A percentile compares a stretch with the other conserved stretches of the same genome.
phyloP scores from a whole-genome alignment of 2,797 vertebrate species.

The Epinephelus coioides region DNA sequence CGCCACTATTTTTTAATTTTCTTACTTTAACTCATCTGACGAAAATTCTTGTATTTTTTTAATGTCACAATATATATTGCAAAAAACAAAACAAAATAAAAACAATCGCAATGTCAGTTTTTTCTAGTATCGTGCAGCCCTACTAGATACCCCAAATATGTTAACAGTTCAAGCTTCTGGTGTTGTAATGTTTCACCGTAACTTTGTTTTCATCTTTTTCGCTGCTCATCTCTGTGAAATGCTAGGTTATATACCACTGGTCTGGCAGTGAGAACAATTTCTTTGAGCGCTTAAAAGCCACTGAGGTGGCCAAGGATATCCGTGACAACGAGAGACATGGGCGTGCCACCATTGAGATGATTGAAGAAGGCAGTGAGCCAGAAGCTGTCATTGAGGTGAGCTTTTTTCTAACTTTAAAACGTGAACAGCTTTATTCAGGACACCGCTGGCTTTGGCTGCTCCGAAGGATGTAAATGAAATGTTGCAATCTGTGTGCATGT shows the following conservation, averaged over 20 bases:
- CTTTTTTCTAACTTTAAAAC: background rate
- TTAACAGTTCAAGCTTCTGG: background rate
- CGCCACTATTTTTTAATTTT: no score
- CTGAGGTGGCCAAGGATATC: conserved; percentile 78
- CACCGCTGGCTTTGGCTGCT: background rate
- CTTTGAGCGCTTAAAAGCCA: conserved; percentile 81
- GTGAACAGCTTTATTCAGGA: background rate
- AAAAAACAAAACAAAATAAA: no score
- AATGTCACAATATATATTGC: no score
- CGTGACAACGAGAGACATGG: conserved; percentile 83
- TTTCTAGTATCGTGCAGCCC: no score
- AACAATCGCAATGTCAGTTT: no score
- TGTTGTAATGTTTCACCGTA: background rate
- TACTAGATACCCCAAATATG: background rate
- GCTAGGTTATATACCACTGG: conserved; percentile 84
- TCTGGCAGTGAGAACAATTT: conserved; percentile 77
- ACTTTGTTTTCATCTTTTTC: background rate
- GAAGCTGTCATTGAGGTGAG: conserved; percentile 74
- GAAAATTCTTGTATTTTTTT: no score
- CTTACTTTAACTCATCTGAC: no score
- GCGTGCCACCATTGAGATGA: conserved; percentile 63
- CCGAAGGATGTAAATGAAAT: background rate
- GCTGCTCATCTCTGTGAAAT: conserved; percentile 7
- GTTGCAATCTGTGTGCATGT: background rate
- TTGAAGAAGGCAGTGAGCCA: conserved; percentile 79